A percentile compares a stretch with the other conserved stretches of the same genome.
phyloP scores from a whole-genome alignment of 2,797 vertebrate species.

The Melanotaenia pygmaea region DNA sequence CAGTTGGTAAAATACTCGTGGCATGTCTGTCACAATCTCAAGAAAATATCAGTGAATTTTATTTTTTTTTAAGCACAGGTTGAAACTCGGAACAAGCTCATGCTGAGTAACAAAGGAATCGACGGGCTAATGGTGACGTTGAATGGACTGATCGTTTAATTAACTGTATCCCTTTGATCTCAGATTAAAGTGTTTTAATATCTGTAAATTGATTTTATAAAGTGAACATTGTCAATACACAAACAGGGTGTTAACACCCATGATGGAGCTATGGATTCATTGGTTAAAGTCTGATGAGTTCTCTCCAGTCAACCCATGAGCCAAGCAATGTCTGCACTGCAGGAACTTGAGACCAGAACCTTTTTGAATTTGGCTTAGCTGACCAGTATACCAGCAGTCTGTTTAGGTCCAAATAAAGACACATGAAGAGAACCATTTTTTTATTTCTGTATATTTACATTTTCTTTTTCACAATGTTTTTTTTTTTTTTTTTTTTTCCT shows the following conservation, averaged over 20 bases:
- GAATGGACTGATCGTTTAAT: neutral
- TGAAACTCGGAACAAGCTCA: neutral
- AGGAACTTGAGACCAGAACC: constrained; percentile 52
- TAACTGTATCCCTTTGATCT: neutral
- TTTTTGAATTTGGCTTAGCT: constrained; percentile 54
- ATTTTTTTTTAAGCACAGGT: neutral
- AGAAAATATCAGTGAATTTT: neutral
- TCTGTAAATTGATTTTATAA: neutral
- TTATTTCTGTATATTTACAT: constrained; percentile 56
- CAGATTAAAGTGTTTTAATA: neutral
- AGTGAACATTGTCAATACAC: neutral
- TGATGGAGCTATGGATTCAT: neutral
- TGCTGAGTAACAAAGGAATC: neutral
- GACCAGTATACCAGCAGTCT: constrained; percentile 63
- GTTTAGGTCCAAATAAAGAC: constrained; percentile 58
- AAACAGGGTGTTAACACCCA: neutral
- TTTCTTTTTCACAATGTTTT: constrained; percentile 37
- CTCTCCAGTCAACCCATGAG: constrained; percentile 66
- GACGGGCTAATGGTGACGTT: neutral
- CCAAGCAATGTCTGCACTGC: constrained; percentile 55
- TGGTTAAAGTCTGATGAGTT: constrained; percentile 12
- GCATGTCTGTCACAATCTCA: neutral
- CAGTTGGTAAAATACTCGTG: neutral
- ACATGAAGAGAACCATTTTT: constrained; percentile 51
- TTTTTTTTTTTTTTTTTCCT: neutral